Conservation (phyloP, 2,797 vertebrate species). For the Somateria mollissima region DNA sequence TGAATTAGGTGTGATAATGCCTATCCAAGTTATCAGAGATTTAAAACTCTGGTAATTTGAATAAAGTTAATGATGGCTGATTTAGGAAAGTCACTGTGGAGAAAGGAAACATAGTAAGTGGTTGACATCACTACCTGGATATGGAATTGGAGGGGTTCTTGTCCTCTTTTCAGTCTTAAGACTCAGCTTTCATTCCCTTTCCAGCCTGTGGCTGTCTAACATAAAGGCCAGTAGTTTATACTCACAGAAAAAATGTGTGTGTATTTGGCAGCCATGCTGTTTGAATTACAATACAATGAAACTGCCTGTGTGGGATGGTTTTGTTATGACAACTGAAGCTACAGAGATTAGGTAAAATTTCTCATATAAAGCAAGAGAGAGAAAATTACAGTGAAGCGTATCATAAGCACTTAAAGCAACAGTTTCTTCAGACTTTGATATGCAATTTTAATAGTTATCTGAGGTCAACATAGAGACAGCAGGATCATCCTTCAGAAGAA, state of each 20-base stretch:
- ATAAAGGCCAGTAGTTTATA: slow-evolving; percentile 1
- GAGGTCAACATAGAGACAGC: background rate
- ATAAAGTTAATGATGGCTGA: background rate
- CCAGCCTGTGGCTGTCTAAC: background rate
- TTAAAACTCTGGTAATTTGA: background rate
- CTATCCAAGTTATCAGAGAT: background rate
- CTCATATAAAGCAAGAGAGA: background rate
- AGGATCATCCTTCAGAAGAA: slow-evolving; percentile 31
- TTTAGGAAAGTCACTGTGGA: background rate
- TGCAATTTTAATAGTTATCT: slow-evolving; percentile 24
- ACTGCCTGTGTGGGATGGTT: slow-evolving; percentile 9
- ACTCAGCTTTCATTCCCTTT: slow-evolving; percentile 15
- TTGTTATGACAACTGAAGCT: slow-evolving; percentile 67
- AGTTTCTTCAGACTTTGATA: slow-evolving; percentile 43
- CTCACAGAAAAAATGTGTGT: background rate
- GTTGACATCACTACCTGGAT: background rate
- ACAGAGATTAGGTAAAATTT: slow-evolving; percentile 38
- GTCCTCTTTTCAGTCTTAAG: background rate
- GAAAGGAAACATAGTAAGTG: background rate
- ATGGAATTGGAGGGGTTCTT: background rate
- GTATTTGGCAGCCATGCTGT: background rate
- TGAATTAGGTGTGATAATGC: background rate
- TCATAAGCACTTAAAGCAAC: slow-evolving; percentile 4
- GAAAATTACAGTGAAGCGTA: slow-evolving; percentile 14
- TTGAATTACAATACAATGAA: background rate